These are phyloP conservation scores for Euzetes globulus DNA, from an alignment of 2,888 invertebrate species.

Conservation along the genomic window DNA sequence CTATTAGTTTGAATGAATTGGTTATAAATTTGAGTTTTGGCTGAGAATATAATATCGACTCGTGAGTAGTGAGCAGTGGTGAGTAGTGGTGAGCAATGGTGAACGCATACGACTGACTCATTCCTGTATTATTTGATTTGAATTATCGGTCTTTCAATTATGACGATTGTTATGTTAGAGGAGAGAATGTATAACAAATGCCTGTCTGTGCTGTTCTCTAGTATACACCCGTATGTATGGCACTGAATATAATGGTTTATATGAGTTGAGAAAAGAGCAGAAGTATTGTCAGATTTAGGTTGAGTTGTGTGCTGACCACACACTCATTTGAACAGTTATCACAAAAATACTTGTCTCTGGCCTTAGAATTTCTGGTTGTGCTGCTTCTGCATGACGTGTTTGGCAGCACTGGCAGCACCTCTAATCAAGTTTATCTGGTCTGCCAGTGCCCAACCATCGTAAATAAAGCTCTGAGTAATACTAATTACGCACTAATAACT, in stretches of 20 bases:
- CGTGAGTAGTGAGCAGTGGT: too few species aligned
- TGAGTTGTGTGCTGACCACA: neutral
- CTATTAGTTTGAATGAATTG: neutral
- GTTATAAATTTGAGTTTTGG: neutral
- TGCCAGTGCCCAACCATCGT: slow-evolving; percentile 17
- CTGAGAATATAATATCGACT: neutral
- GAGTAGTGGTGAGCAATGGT: too few species aligned
- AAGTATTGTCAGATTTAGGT: slow-evolving; percentile 16
- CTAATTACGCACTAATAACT: slow-evolving; percentile 22
- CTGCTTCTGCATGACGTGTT: slow-evolving; percentile 23
- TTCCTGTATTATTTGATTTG: neutral
- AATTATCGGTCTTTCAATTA: slow-evolving; percentile 15
- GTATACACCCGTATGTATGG: slow-evolving; percentile 8
- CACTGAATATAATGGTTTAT: neutral
- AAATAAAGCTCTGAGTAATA: slow-evolving; percentile 5
- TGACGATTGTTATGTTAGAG: slow-evolving; percentile 17
- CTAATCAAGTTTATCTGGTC: slow-evolving; percentile 22
- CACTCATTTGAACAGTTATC: neutral
- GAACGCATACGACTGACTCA: neutral
- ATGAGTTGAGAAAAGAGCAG: neutral
- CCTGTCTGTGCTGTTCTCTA: neutral
- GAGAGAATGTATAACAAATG: slow-evolving; percentile 7
- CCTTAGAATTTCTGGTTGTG: neutral
- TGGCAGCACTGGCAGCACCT: neutral
- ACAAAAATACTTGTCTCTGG: neutral